Evolutionary conservation across 2,797 vertebrate genomes (phyloP).

Genomic region (Argya squamiceps): DNA sequence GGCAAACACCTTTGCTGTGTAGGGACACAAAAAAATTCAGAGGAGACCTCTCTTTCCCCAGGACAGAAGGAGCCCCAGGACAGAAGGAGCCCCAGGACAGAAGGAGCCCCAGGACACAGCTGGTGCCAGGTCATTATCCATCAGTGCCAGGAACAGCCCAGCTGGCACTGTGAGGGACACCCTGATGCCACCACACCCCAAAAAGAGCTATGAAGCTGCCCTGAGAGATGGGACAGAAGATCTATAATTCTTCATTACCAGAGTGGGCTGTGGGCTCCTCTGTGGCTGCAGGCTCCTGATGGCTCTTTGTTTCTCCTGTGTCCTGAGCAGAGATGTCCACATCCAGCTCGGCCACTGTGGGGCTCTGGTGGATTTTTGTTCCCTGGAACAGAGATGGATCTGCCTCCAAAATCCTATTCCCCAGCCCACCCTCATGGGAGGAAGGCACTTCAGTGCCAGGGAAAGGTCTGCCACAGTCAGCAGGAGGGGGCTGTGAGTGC

Average conservation of each 20-base stretch:
- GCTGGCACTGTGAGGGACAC: not conserved
- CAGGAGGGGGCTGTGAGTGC: not conserved
- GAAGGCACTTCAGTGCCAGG: not conserved
- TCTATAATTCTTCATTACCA: not conserved
- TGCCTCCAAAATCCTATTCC: not conserved
- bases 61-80: not conserved
- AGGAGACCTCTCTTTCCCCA: not conserved
- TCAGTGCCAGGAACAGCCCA: not conserved
- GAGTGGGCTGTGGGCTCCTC: not conserved
- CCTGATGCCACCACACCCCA: not conserved
- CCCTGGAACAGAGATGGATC: not conserved
- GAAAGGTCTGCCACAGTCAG: not conserved
- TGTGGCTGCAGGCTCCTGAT: not conserved
- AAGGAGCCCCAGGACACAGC: fast-evolving
- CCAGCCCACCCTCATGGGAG: not conserved
- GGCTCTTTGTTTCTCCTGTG: not conserved
- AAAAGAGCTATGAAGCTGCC: not conserved
- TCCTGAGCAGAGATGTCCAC: not conserved
- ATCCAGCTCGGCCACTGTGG: fast-evolving
- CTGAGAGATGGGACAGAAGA: not conserved
- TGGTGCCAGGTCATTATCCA: not conserved
- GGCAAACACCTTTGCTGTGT: constrained; percentile 72
- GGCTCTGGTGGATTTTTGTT: not conserved
- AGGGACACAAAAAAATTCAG: not conserved
- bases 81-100: not conserved